phyloP scores from a whole-genome alignment of 2,888 invertebrate genomes.

The Empis stercorea region DNA sequence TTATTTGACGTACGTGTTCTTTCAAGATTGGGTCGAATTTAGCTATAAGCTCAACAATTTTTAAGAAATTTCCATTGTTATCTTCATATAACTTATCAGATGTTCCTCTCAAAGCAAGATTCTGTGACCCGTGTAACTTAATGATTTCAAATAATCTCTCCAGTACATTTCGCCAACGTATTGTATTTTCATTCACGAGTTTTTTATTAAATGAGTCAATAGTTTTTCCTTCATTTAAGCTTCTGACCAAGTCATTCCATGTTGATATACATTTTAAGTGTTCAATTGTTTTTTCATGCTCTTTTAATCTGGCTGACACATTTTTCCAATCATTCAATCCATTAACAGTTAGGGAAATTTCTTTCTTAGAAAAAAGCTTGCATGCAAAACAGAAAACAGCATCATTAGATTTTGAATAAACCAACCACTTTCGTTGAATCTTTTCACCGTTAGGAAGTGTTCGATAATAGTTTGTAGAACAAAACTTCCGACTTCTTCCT shows the following conservation, averaged over 20 bases:
- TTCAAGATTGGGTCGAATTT: neutral
- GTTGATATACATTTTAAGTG: neutral
- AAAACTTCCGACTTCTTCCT: no score
- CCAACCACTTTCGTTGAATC: no score
- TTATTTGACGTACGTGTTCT: neutral
- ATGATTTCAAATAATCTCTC: neutral
- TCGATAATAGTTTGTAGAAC: no score
- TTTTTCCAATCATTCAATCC: neutral
- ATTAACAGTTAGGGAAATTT: no score
- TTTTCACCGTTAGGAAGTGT: no score
- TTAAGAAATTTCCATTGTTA: no score
- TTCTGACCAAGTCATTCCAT: slow-evolving; percentile 1
- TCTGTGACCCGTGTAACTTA: slow-evolving; percentile 2
- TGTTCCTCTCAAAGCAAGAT: slow-evolving; percentile 2
- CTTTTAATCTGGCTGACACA: slow-evolving; percentile 1
- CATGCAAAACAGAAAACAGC: no score
- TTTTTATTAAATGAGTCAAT: slow-evolving; percentile 1
- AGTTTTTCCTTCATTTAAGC: slow-evolving; percentile 1
- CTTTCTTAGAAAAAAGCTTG: no score
- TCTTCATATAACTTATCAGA: no score
- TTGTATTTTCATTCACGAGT: neutral
- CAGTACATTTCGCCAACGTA: slow-evolving; percentile 1
- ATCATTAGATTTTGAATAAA: no score
- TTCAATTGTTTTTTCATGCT: slow-evolving; percentile 1
- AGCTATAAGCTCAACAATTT: slow-evolving; percentile 1